Base-by-base conservation (phyloP, 2,113 vertebrate species). In the Solea senegalensis region DNA sequence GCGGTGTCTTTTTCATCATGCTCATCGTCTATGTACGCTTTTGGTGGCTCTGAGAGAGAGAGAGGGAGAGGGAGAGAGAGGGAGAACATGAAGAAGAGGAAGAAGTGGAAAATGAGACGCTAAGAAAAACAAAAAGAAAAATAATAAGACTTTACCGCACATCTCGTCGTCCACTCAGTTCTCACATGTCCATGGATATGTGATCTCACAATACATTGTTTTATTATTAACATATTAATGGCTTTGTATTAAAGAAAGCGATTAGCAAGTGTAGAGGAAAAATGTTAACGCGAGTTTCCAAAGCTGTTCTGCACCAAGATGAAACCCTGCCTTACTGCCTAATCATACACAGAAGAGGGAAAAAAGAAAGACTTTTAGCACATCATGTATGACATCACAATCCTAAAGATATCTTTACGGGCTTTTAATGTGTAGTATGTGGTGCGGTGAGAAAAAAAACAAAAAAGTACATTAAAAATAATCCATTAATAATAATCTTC, bases 1-100 rank as follows among this genome's bases (percentile, higher is more conserved):
- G 97, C 0, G 98, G 96, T 8, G 97, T 99, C 59, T 99, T 99
- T 90, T 95, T 98, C 92, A 95, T 99, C 92, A 99, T 99, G 98
- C 82, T 99, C 81, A 99, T 99, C 40, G 96, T 99, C 75, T 99
- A 99, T 14, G 94, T 99, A 52, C 95, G 97, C 51, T 99, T 99
- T 93, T 99, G 98, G 98, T 99, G 98, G 98, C 96, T 99, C 92
- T 99, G 94, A 99, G 78, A 21, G 58, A 34, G 50, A 45, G 51
- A 51, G 39, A 41, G n/a, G 21, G 12, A 8, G 50, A 60, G 12
- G 28, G 16, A 28, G 0, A 45, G 16, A 41, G 43, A 50, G 15
- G 39, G 43, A 51, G 53, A 28, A 59, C 4, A 48, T 10, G 45
- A 48, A 48, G 45, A 48, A 48, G 34, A 34, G 34, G 60, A 46